Conservation (phyloP, 2,888 invertebrate genomes). For the Mimachlamys varia region DNA sequence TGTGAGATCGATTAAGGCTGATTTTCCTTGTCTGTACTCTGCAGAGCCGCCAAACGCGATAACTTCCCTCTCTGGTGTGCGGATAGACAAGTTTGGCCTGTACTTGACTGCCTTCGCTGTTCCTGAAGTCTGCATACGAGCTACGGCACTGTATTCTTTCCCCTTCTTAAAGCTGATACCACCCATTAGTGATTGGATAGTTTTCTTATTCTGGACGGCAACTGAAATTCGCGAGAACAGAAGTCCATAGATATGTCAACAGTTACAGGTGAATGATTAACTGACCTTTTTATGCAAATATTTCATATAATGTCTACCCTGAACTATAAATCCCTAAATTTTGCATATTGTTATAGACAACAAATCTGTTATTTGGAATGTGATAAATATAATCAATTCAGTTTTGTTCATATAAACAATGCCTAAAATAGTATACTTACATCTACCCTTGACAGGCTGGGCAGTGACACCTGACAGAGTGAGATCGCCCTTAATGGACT, state of each 20-base stretch:
- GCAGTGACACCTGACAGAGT: conserved; percentile 59
- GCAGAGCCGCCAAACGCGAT: conserved; percentile 59
- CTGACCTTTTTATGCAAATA: too few species aligned
- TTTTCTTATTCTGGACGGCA: conserved; percentile 54
- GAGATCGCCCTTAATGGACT: conserved; percentile 60
- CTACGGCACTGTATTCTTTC: conserved; percentile 57
- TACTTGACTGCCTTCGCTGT: conserved; percentile 57
- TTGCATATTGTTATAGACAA: too few species aligned
- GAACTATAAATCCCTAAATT: too few species aligned
- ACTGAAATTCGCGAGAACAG: conserved; percentile 46
- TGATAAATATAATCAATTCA: too few species aligned
- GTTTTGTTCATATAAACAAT: too few species aligned
- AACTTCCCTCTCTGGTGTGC: conserved; percentile 54
- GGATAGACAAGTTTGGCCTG: conserved; percentile 56
- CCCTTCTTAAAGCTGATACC: conserved; percentile 55
- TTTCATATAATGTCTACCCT: too few species aligned
- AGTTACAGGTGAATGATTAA: too few species aligned
- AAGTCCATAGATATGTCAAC: too few species aligned
- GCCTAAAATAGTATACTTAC: conserved; percentile 59
- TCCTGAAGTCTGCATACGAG: conserved; percentile 53
- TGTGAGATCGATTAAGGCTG: conserved; percentile 56
- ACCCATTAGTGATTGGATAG: conserved; percentile 53
- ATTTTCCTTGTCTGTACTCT: conserved; percentile 58
- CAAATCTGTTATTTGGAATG: too few species aligned
- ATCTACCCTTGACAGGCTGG: conserved; percentile 60